Evolutionary conservation across 2,797 vertebrate species (phyloP).

Genomic region (Agapornis canus): DNA sequence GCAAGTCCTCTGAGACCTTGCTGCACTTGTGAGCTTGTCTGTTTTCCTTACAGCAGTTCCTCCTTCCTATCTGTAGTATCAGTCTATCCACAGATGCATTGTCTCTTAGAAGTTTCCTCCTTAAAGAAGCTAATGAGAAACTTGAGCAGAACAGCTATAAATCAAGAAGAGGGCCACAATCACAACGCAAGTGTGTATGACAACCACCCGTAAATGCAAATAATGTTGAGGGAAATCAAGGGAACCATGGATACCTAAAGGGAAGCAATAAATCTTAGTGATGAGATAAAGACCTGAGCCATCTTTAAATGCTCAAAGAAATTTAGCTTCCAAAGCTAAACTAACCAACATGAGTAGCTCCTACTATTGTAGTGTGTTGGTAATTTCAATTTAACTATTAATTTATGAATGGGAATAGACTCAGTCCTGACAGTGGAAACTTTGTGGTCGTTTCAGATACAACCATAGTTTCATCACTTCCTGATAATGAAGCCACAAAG

Average conservation of each 20-base stretch:
- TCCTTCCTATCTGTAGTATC: background rate
- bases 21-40: background rate
- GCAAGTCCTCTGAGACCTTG: background rate
- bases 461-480: background rate
- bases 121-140: background rate
- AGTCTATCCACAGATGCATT: background rate
- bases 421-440: background rate
- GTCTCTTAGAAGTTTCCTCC: background rate
- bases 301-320: background rate
- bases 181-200: background rate
- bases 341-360: background rate
- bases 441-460: background rate
- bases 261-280: background rate
- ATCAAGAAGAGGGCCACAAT: background rate
- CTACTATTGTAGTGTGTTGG: background rate
- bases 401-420: background rate
- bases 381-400: background rate
- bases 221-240: background rate
- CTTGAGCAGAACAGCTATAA: background rate
- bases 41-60: background rate
- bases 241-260: background rate
- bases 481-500: background rate
- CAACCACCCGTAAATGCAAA: background rate
- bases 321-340: background rate
- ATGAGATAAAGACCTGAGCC: background rate